Evolutionary conservation across 2,113 vertebrate species (phyloP).

Genomic region (Australoheros scitulus): DNA sequence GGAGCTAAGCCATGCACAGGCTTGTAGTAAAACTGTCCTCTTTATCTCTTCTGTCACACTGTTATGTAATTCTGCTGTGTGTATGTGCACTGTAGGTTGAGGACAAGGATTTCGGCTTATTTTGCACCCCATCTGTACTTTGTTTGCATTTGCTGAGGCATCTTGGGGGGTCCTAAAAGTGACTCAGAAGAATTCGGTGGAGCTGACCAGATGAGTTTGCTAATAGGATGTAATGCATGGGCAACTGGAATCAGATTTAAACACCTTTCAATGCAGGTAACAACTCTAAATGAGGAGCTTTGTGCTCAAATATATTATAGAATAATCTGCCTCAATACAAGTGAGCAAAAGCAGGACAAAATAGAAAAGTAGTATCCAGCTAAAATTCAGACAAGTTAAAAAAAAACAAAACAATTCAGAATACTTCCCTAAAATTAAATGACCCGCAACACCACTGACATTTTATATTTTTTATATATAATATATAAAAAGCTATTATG

Average conservation of each 20-base stretch:
- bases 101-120: slow-evolving; percentile 54
- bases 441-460: too few relatives aligned
- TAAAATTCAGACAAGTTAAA: too few relatives aligned
- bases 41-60: slow-evolving; percentile 72
- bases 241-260: background rate
- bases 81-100: slow-evolving; percentile 56
- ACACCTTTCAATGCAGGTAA: background rate
- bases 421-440: background rate
- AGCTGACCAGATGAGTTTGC: background rate
- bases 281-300: background rate
- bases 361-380: too few relatives aligned
- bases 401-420: too few relatives aligned
- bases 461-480: too few relatives aligned
- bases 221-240: background rate
- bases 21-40: slow-evolving; percentile 75
- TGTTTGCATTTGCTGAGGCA: slow-evolving; percentile 45
- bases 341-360: background rate
- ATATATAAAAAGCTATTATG: background rate
- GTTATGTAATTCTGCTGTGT: slow-evolving; percentile 71
- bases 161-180: background rate
- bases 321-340: background rate
- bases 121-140: slow-evolving; percentile 31
- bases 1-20: slow-evolving; percentile 62
- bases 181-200: background rate
- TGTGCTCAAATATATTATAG: background rate